Base-by-base conservation (phyloP, 2,888 invertebrate genomes). In the Hypselothyrea guttata region DNA sequence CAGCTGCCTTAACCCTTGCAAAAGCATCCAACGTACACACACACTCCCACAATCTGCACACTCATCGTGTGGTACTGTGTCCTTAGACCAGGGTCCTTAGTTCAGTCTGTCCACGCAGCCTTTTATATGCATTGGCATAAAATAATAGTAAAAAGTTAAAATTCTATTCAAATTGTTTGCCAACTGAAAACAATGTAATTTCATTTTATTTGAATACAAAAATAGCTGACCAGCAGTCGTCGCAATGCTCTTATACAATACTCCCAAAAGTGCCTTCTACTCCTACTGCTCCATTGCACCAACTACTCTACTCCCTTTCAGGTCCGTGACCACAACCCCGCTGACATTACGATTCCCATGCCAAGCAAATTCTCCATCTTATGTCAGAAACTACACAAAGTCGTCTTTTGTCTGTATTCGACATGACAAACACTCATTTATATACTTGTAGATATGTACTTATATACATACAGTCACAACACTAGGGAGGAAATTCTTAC, bases 91-190 rank as follows among this genome's bases (percentile, higher is more conserved):
- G 3, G 2, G 22, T 22, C 5, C 22, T 22, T 22, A 22, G 22
- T 22, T 22, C 22, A 22, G 22, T 22, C 64, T 33, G 33, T n/a
- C 31, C 44, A 40, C 51, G 45, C 66, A 51, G 71, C 60, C 75
- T 65, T n/a, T 75, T 82, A 82, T 82, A 52, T 79, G 77, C 82
- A 73, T 74, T 78, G 62, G 85, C 84, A 83, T 84, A 86, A 85
- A 85, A 87, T 84, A 85, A 84, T 86, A 83, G 83, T 86, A 87
- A 86, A 86, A 87, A 87, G 88, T 86, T 86, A 86, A 87, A 87
- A 84, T 86, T 86, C 81, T 86, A 86, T 86, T 87, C 75, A 84
- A 87, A 86, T 77, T 84, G 84, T 84, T 85, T 86, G 84, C 85
- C 82, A 85, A 74, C 84, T 84, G 84, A 83, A 82, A 86, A 86